A percentile compares a stretch with the other conserved stretches of the same genome.
Conservation (phyloP, 1,140 invertebrate species). For the Drosophila kepulauana region DNA sequence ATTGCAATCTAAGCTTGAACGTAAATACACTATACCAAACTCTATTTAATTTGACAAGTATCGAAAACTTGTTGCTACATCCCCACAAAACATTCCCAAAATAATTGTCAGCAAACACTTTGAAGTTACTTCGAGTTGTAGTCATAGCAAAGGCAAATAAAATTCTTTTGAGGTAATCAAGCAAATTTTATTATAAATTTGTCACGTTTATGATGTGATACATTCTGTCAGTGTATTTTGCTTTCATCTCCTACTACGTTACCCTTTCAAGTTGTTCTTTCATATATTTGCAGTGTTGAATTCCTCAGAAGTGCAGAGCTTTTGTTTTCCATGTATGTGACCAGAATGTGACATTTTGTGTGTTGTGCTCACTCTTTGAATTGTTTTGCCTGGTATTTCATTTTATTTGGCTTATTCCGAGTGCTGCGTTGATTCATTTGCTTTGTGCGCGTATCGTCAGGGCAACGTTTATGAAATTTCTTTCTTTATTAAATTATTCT, state of each 20-base stretch:
- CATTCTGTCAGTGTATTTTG: neutral
- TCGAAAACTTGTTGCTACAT: too few relatives aligned
- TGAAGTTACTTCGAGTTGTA: neutral
- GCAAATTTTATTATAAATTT: neutral
- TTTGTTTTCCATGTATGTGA: constrained; percentile 52
- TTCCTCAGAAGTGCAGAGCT: constrained; percentile 19
- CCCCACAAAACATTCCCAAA: too few relatives aligned
- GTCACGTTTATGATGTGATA: neutral
- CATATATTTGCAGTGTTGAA: constrained; percentile 24
- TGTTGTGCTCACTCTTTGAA: constrained; percentile 17
- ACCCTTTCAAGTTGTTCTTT: neutral
- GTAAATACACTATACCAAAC: too few relatives aligned
- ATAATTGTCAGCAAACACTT: too few relatives aligned
- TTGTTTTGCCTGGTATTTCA: constrained; percentile 47
- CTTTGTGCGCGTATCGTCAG: constrained; percentile 51
- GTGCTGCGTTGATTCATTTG: constrained; percentile 19
- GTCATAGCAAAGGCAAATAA: neutral
- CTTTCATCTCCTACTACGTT: neutral
- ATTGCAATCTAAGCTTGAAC: too few relatives aligned
- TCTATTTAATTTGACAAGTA: too few relatives aligned
- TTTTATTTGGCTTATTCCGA: constrained; percentile 40
- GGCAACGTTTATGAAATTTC: constrained; percentile 56
- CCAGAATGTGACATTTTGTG: constrained; percentile 52
- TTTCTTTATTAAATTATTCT: constrained; percentile 52
- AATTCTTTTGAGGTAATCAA: neutral